These are phyloP conservation scores for Hyperoodon ampullatus DNA, from an alignment of 2,113 vertebrate species.

Conservation along the genomic window DNA sequence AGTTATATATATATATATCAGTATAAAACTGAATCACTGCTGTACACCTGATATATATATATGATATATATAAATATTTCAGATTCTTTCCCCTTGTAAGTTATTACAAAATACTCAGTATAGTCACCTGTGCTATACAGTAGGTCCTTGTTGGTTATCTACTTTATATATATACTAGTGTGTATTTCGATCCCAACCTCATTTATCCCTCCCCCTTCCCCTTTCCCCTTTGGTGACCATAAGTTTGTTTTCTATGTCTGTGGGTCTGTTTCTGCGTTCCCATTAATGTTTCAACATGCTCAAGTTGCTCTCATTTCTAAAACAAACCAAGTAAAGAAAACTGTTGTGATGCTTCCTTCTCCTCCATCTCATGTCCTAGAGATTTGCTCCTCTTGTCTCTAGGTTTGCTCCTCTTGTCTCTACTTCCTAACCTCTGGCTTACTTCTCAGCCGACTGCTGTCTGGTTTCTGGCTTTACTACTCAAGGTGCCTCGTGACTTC, in stretches of 20 bases:
- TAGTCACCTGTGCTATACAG: background rate
- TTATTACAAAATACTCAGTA: background rate
- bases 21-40: too few species aligned
- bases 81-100: background rate
- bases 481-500: background rate
- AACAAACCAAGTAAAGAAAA: background rate
- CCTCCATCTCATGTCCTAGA: background rate
- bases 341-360: background rate
- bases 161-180: background rate
- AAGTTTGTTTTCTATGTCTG: background rate
- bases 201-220: background rate
- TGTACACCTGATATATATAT: too few species aligned
- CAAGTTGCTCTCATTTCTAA: background rate
- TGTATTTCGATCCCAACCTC: background rate
- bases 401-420: background rate
- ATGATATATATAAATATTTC: background rate
- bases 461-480: background rate
- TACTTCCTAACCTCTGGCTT: background rate
- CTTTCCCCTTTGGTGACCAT: background rate
- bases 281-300: background rate
- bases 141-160: background rate
- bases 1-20: background rate
- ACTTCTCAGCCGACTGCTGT: background rate
- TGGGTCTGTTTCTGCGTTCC: background rate
- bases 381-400: background rate